Evolutionary conservation across 1,140 invertebrate genomes (phyloP).

Genomic region (Eurosta solidaginis): DNA sequence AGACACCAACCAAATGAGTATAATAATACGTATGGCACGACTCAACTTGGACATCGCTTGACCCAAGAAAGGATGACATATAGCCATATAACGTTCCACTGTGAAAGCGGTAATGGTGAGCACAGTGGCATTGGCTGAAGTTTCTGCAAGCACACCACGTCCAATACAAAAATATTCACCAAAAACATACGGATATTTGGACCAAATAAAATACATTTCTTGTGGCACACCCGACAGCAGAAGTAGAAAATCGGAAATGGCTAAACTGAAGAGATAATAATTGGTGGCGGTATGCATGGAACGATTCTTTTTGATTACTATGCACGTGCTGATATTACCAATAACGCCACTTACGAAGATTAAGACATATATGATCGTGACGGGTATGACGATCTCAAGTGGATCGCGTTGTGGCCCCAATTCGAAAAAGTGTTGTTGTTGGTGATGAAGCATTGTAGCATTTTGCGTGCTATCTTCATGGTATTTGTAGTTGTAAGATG

Average conservation of each 20-base stretch:
- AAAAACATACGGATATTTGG: constrained; percentile 84
- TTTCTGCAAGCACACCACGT: constrained; percentile 83
- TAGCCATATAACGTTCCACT: constrained; percentile 91
- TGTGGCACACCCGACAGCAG: constrained; percentile 79
- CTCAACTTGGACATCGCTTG: constrained; percentile 83
- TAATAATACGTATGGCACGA: constrained; percentile 71
- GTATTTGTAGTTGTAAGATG: not conserved
- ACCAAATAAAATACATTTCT: constrained; percentile 88
- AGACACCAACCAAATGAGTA: constrained; percentile 73
- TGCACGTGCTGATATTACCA: constrained; percentile 90
- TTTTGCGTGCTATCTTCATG: not conserved
- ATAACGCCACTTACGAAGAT: constrained; percentile 87
- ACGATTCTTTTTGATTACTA: constrained; percentile 89
- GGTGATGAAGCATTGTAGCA: not conserved
- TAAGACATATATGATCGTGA: constrained; percentile 78
- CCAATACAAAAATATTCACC: constrained; percentile 84
- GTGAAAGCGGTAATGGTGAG: constrained; percentile 93
- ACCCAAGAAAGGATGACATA: constrained; percentile 88
- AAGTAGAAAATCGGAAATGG: constrained; percentile 88
- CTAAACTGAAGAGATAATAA: constrained; percentile 92
- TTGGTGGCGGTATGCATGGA: constrained; percentile 94
- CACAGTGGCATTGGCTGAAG: constrained; percentile 91
- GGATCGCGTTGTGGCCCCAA: constrained; percentile 63
- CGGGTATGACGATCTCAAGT: constrained; percentile 74
- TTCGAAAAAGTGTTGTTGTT: not conserved